phyloP scores from a whole-genome alignment of 2,888 invertebrate genomes.

The Papilio protenor region DNA sequence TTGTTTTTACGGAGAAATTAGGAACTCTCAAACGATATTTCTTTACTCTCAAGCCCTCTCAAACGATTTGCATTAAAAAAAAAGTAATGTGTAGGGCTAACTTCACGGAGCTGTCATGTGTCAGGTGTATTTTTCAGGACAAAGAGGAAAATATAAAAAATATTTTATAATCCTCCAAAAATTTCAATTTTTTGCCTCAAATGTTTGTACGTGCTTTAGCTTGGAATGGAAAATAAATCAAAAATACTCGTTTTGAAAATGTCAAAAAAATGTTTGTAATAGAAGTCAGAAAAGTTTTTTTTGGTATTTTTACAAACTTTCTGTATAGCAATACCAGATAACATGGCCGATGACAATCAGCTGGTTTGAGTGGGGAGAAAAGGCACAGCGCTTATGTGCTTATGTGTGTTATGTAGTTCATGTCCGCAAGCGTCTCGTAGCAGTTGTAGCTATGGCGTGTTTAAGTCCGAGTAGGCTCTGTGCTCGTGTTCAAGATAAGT shows the following conservation, averaged over 20 bases:
- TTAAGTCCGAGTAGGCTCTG: slow-evolving; percentile 92
- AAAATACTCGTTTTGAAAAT: not conserved
- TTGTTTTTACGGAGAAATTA: too few species aligned
- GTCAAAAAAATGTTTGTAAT: not conserved
- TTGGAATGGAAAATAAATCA: not conserved
- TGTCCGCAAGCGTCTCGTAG: slow-evolving; percentile 86
- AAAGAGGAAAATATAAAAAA: not conserved
- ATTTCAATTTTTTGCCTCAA: too few species aligned
- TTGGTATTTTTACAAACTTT: not conserved
- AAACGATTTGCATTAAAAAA: too few species aligned
- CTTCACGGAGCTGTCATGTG: too few species aligned
- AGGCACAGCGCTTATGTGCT: slow-evolving; percentile 73
- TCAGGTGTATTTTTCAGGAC: not conserved
- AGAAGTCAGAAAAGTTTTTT: not conserved
- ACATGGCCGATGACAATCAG: slow-evolving; percentile 80
- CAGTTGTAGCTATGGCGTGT: slow-evolving; percentile 93
- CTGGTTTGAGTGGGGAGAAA: slow-evolving; percentile 82
- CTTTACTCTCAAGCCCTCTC: too few species aligned
- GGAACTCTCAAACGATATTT: too few species aligned
- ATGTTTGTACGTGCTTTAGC: not conserved
- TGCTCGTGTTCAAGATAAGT: slow-evolving; percentile 91
- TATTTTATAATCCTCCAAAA: not conserved
- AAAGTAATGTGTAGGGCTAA: too few species aligned
- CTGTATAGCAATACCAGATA: slow-evolving; percentile 55
- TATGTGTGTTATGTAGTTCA: slow-evolving; percentile 79